Evolutionary conservation across 2,888 invertebrate species (phyloP), one percentile per base, ranked within the genome.

Genomic region (Halictus quadricinctus): DNA sequence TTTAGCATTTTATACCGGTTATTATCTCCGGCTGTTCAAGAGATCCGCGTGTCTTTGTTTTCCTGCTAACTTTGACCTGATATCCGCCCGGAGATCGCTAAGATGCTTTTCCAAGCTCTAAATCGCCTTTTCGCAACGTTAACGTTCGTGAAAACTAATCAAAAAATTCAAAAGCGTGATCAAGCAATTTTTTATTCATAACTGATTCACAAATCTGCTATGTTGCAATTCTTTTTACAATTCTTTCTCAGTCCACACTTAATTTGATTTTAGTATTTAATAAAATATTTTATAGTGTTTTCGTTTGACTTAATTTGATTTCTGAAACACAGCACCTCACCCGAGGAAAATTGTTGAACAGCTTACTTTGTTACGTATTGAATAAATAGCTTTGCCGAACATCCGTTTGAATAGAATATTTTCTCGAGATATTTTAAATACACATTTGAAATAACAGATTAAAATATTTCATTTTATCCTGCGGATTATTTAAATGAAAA

Each of bases 1-100:
- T 72, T 70, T 60, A 74, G 43, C 70, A 54, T 78, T 84, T 83
- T 79, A 79, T 66, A 70, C 13, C 36, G 75, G 72, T 58, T 58
- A 29, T 72, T 82, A 82, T 79, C 64, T 72, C 50, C 13, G 4
- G 29, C 48, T 70, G 82, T 54, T 64, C 25, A 25, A 6, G 21
- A 15, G 25, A 69, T 25, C 36, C 70, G 50, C n/a, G 54, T 72
- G 54, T 50, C 58, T 25, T 12, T 21, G 66, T 69, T 46, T 36
- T n/a, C 21, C 50, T 18, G 0, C 18, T 12, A 43, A n/a, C 12
- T 70, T 21, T 43, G 43, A 12, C 5, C n/a, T 41, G 21, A 18
- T 13, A 41, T 41, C 21, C 21, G 41, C 41, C 41, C 36, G 36
- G 8, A 15, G 8, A 18, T 29, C 64, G 15, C 8, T n/a, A 0